Percentiles rank a stretch among this genome's conserved stretches.
These are phyloP conservation scores for Perognathus longimembris DNA, from an alignment of 2,113 vertebrate species.

Conservation along the genomic window DNA sequence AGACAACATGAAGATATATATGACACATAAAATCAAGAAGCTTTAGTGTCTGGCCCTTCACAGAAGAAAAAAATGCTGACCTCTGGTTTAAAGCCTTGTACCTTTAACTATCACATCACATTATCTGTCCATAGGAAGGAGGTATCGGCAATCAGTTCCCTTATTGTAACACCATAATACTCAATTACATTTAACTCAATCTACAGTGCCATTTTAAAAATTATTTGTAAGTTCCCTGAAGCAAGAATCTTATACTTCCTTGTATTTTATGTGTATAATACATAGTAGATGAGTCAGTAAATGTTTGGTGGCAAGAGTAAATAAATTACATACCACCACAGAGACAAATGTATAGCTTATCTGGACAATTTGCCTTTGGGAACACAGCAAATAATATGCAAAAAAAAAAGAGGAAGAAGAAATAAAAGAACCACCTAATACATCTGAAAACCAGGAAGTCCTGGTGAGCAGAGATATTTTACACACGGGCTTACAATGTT, in stretches of 20 bases:
- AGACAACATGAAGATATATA: not conserved
- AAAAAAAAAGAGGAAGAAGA: not conserved
- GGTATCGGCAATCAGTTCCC: not conserved
- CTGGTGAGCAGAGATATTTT: constrained; percentile 21
- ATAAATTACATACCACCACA: constrained; percentile 32
- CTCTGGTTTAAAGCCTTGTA: not conserved
- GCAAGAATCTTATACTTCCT: not conserved
- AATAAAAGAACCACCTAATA: constrained; percentile 39
- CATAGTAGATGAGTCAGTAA: constrained; percentile 12
- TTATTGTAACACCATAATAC: constrained; percentile 37
- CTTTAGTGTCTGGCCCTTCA: constrained; percentile 34
- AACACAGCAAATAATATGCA: not conserved
- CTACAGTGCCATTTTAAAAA: constrained; percentile 6
- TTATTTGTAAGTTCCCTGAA: constrained; percentile 35
- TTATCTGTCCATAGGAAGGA: not conserved
- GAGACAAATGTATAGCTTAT: constrained; percentile 22
- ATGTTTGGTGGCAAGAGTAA: constrained; percentile 5
- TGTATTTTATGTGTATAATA: constrained; percentile 29
- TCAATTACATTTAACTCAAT: constrained; percentile 46
- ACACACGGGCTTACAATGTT: constrained; percentile 21
- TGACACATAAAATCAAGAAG: not conserved
- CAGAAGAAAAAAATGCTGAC: constrained; percentile 39
- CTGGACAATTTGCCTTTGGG: constrained; percentile 23
- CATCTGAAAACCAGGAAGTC: constrained; percentile 33
- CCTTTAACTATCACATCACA: constrained; percentile 21